These are phyloP conservation scores for Silurus lanzhouensis DNA, from an alignment of 2,797 vertebrate species.

Conservation along the genomic window DNA sequence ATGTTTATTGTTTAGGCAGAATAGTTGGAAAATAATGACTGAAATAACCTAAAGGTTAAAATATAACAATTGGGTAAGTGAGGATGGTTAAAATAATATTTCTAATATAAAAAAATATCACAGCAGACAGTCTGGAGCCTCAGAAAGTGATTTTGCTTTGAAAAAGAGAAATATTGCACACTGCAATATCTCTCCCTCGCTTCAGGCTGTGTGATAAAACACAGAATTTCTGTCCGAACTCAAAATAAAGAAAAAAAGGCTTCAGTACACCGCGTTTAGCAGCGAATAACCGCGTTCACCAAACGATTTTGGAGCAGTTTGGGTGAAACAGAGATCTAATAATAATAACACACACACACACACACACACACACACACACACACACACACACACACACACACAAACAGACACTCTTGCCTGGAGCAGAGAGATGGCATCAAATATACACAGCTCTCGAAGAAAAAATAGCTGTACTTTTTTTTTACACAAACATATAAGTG, in stretches of 20 bases:
- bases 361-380: not conserved
- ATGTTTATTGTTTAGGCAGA: not conserved
- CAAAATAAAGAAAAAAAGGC: conserved; percentile 52
- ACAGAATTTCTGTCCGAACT: conserved; percentile 40
- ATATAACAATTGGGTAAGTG: not conserved
- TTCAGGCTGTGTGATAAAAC: conserved; percentile 51
- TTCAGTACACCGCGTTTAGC: conserved; percentile 54
- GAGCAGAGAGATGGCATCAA: not conserved
- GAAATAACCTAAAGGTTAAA: too few species aligned
- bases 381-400: not conserved
- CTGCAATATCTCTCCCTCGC: conserved; percentile 57
- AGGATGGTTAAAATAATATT: not conserved
- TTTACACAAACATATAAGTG: not conserved
- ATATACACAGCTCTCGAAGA: not conserved
- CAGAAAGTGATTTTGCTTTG: conserved; percentile 2
- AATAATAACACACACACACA: conserved; percentile 38
- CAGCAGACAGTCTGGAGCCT: not conserved
- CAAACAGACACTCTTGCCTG: not conserved
- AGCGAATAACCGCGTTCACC: conserved; percentile 47
- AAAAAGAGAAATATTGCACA: conserved; percentile 18
- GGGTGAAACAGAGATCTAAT: conserved; percentile 48
- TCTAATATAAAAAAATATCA: not conserved
- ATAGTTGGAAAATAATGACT: not conserved
- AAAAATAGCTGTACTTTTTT: not conserved
- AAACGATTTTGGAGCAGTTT: conserved; percentile 54